Evolutionary conservation across 2,888 invertebrate genomes (phyloP).

Genomic region (Hipparchia semele): DNA sequence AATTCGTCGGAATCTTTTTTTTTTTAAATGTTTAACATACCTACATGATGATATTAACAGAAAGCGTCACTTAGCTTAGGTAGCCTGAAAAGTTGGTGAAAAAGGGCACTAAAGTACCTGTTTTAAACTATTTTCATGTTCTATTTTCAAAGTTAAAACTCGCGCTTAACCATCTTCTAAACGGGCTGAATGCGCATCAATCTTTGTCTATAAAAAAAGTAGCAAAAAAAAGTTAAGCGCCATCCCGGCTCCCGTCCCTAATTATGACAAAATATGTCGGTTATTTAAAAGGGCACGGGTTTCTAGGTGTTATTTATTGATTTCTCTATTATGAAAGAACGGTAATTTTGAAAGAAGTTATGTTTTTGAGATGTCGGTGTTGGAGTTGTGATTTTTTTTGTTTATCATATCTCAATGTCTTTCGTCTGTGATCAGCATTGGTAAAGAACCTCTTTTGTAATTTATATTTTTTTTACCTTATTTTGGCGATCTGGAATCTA

Average conservation of each 20-base stretch:
- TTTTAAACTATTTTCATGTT: neutral
- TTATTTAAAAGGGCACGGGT: constrained; percentile 59
- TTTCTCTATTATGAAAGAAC: constrained; percentile 43
- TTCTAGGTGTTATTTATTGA: constrained; percentile 61
- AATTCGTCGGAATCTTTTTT: too few relatives aligned
- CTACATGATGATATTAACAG: too few relatives aligned
- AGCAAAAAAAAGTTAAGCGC: constrained; percentile 63
- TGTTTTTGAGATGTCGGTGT: constrained; percentile 27
- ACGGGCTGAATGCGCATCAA: constrained; percentile 41
- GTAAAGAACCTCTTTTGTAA: too few relatives aligned
- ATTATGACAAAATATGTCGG: constrained; percentile 79
- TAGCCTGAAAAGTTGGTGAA: too few relatives aligned
- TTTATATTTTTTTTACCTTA: too few relatives aligned
- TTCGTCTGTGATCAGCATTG: too few relatives aligned
- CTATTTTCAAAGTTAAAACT: constrained; percentile 25
- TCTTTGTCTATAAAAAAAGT: constrained; percentile 54
- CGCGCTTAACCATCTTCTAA: constrained; percentile 34
- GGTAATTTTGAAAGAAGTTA: constrained; percentile 35
- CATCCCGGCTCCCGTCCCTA: constrained; percentile 55
- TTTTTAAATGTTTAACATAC: too few relatives aligned
- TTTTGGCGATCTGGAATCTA: too few relatives aligned
- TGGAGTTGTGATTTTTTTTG: constrained; percentile 21
- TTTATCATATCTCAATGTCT: neutral
- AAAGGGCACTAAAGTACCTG: too few relatives aligned
- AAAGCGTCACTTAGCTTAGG: too few relatives aligned